Conservation (phyloP, 2,888 invertebrate species). For the Anaspis maculata region DNA sequence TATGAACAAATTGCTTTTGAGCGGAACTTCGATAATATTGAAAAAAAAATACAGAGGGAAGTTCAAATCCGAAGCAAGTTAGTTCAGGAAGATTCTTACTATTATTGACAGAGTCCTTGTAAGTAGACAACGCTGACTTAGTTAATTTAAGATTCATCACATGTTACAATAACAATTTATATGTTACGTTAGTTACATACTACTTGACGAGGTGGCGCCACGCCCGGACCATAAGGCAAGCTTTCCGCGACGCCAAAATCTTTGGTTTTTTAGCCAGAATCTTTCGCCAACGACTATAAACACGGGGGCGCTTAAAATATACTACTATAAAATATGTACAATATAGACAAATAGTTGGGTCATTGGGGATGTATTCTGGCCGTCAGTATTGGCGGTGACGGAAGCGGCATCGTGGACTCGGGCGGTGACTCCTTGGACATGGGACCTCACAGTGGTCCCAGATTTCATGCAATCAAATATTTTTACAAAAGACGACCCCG, state of each 20-base stretch:
- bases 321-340: constrained; percentile 29
- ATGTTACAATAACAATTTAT: constrained; percentile 30
- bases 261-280: constrained; percentile 38
- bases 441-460: constrained; percentile 18
- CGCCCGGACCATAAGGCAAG: constrained; percentile 27
- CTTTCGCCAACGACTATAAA: constrained; percentile 25
- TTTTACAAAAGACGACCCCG: constrained; percentile 25
- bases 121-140: constrained; percentile 35
- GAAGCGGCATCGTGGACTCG: constrained; percentile 24
- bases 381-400: constrained; percentile 24
- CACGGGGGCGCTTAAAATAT: constrained; percentile 15
- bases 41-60: constrained; percentile 11
- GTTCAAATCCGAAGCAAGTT: constrained; percentile 19
- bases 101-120: constrained; percentile 24
- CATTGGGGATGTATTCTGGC: constrained; percentile 23
- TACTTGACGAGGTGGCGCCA: constrained; percentile 27
- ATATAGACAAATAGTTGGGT: constrained; percentile 27
- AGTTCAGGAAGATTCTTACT: constrained; percentile 18
- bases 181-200: constrained; percentile 29
- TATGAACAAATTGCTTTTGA: constrained; percentile 12
- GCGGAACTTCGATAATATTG: constrained; percentile 14
- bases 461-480: constrained; percentile 29
- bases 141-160: constrained; percentile 36
- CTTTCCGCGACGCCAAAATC: constrained; percentile 33
- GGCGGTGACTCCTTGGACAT: constrained; percentile 27